Percentiles rank a stretch among this genome's conserved stretches.
These are phyloP conservation scores for Trogon melanurus DNA, from an alignment of 2,113 vertebrate genomes.

Conservation along the genomic window DNA sequence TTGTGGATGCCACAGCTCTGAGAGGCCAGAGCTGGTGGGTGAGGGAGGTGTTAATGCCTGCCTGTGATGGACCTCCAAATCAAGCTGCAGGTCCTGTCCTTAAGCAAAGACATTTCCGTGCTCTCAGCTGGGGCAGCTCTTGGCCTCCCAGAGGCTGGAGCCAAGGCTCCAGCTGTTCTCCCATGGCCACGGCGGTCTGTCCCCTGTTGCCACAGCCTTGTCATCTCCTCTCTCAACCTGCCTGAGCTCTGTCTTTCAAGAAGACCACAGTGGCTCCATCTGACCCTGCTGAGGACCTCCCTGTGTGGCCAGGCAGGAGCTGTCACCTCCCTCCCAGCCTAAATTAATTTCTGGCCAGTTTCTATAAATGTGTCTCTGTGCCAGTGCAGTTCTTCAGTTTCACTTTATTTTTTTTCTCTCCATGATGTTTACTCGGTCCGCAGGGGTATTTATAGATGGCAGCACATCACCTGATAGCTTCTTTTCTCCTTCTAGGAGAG, in stretches of 20 bases:
- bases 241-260: not conserved
- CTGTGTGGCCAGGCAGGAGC: not conserved
- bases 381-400: not conserved
- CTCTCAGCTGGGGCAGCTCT: not conserved
- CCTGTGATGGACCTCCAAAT: not conserved
- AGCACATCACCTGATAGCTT: not conserved
- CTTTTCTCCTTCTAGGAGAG: constrained; percentile 35
- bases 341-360: not conserved
- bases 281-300: not conserved
- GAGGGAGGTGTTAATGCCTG: not conserved
- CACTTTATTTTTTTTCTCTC: constrained; percentile 10
- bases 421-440: constrained; percentile 15
- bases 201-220: not conserved
- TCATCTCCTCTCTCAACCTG: not conserved
- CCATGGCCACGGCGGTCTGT: not conserved
- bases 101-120: not conserved
- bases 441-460: constrained; percentile 40
- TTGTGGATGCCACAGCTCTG: not conserved
- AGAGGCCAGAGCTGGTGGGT: not conserved
- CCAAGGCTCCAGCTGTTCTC: not conserved
- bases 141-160: not conserved
- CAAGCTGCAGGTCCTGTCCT: not conserved
- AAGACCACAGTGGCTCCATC: not conserved
- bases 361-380: not conserved
- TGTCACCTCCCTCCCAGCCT: not conserved